Conservation (phyloP, 2,797 vertebrate genomes). For the Squalus acanthias region DNA sequence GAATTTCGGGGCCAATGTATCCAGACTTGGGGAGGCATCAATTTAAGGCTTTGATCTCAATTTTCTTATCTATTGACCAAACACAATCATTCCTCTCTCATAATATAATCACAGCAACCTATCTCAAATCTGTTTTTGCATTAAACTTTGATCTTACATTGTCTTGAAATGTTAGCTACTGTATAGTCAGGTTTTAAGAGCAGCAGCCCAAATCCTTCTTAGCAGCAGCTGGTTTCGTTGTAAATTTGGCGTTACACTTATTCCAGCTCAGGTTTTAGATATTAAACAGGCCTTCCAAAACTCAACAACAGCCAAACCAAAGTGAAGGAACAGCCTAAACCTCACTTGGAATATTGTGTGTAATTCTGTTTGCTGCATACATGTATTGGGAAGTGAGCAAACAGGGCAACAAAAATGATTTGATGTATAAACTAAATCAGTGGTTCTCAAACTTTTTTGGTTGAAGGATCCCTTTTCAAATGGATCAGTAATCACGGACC, state of each 20-base stretch:
- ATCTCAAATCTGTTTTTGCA: neutral
- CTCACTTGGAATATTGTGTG: neutral
- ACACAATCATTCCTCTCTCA: neutral
- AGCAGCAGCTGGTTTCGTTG: neutral
- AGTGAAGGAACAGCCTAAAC: neutral
- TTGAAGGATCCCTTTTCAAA: too few species aligned
- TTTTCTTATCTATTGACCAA: neutral
- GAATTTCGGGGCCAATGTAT: too few species aligned
- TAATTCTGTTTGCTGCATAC: neutral
- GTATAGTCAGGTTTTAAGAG: neutral
- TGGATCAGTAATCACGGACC: too few species aligned
- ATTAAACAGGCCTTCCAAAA: neutral
- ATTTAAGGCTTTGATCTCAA: neutral
- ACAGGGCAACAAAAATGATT: too few species aligned
- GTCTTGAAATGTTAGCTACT: neutral
- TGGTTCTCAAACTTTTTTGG: too few species aligned
- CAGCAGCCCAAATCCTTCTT: neutral
- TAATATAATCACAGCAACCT: neutral
- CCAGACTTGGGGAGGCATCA: neutral
- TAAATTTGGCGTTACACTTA: neutral
- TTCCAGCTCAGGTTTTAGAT: neutral
- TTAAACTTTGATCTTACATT: neutral
- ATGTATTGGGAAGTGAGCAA: neutral
- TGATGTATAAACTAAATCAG: neutral
- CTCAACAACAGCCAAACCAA: neutral